A percentile compares a stretch with the other conserved stretches of the same genome.
phyloP scores from a whole-genome alignment of 1,140 invertebrate species.

The Drosophila punjabiensis region DNA sequence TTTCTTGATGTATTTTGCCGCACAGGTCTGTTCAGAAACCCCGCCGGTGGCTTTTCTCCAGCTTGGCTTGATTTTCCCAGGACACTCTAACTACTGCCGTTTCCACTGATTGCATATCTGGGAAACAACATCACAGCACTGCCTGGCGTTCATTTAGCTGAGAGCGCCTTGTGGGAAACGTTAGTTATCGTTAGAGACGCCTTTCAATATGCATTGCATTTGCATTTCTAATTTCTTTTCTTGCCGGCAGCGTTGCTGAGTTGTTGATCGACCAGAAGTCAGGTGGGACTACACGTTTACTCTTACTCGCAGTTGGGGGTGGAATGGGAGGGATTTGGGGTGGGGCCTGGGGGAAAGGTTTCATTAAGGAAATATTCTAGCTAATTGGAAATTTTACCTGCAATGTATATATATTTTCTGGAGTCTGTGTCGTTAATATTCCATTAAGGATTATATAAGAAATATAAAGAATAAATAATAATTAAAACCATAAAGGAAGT shows the following conservation, averaged over 20 bases:
- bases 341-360: neutral
- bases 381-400: neutral
- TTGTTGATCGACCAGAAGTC: conserved; percentile 29
- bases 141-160: conserved; percentile 49
- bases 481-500: too few relatives aligned
- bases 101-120: conserved; percentile 48
- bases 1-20: conserved; percentile 36
- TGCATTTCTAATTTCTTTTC: conserved; percentile 59
- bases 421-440: neutral
- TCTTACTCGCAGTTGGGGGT: neutral
- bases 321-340: neutral
- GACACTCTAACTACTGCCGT: conserved; percentile 23
- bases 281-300: neutral
- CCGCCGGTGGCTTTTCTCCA: conserved; percentile 13
- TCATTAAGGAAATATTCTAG: neutral
- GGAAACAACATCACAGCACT: conserved; percentile 31
- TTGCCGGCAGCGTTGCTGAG: conserved; percentile 18
- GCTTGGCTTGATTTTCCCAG: conserved; percentile 23
- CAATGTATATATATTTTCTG: neutral
- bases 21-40: conserved; percentile 20
- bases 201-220: conserved; percentile 62
- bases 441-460: too few relatives aligned
- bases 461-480: neutral
- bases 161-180: conserved; percentile 50
- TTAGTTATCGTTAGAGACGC: conserved; percentile 38